A percentile compares a stretch with the other conserved stretches of the same genome.
phyloP scores from a whole-genome alignment of 2,797 vertebrate genomes.

The Naso thynnoides region DNA sequence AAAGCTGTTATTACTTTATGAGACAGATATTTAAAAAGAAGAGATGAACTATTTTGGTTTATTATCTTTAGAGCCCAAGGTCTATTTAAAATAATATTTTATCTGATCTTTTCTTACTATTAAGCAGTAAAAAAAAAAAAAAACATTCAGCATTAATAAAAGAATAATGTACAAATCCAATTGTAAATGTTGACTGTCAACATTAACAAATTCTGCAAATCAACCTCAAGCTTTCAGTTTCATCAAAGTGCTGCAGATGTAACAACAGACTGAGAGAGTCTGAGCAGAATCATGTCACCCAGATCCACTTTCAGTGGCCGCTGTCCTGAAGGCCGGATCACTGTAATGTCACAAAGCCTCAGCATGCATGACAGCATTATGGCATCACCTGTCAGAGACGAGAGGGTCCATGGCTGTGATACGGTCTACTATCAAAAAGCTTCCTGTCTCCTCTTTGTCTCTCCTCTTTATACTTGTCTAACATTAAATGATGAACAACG shows the following conservation, averaged over 20 bases:
- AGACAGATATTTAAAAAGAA: constrained; percentile 4
- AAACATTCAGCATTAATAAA: too few relatives aligned
- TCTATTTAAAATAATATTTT: neutral
- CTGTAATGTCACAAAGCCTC: constrained; percentile 30
- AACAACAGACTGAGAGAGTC: constrained; percentile 6
- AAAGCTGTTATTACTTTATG: neutral
- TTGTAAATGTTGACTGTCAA: neutral
- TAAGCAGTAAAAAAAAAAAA: too few relatives aligned
- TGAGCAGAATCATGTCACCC: constrained; percentile 15
- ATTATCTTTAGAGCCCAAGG: neutral
- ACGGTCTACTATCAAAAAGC: constrained; percentile 4
- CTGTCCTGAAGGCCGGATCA: constrained; percentile 2
- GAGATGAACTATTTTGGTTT: too few relatives aligned
- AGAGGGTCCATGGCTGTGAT: constrained; percentile 20
- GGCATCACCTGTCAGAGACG: constrained; percentile 36
- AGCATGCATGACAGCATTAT: constrained; percentile 24
- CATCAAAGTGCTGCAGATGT: neutral
- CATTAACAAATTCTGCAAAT: neutral
- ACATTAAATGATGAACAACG: neutral
- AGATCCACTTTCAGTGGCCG: constrained; percentile 5
- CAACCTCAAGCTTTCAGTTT: neutral
- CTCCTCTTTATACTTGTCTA: neutral
- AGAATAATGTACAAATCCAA: too few relatives aligned
- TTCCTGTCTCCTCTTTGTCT: neutral
- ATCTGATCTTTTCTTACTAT: too few relatives aligned